Evolutionary conservation across 1,140 invertebrate species (phyloP).

Genomic region (Drosophila kurseongensis): DNA sequence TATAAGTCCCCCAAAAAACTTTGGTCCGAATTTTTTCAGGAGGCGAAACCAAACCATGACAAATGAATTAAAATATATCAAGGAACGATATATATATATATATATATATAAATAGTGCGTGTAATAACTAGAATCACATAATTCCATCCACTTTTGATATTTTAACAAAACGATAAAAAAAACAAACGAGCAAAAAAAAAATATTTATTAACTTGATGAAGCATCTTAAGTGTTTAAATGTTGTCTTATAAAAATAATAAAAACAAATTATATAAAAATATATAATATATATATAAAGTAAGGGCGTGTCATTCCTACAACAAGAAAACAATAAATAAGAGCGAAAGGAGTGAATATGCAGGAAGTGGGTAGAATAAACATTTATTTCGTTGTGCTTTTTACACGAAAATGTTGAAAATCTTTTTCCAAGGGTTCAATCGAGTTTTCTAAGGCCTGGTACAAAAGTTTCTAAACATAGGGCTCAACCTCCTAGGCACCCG

Average conservation of each 20-base stretch:
- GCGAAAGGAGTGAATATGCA: conserved; percentile 7
- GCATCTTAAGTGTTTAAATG: conserved; percentile 72
- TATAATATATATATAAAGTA: conserved; percentile 32
- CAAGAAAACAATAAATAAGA: conserved; percentile 32
- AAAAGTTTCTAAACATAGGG: conserved; percentile 29
- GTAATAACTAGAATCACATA: conserved; percentile 82
- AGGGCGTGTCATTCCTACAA: conserved; percentile 44
- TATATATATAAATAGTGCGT: conserved; percentile 59
- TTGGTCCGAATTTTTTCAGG: conserved; percentile 50
- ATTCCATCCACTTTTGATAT: conserved; percentile 83
- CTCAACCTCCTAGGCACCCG: conserved; percentile 19
- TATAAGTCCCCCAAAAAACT: conserved; percentile 24
- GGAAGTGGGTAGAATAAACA: conserved; percentile 16
- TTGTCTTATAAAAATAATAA: conserved; percentile 49
- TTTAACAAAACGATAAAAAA: conserved; percentile 66
- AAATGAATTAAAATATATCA: conserved; percentile 53
- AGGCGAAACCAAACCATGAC: conserved; percentile 32
- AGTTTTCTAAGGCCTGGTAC: conserved; percentile 24
- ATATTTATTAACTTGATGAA: conserved; percentile 64
- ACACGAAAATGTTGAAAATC: conserved; percentile 38
- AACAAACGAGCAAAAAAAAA: conserved; percentile 31
- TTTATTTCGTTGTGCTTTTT: conserved; percentile 53
- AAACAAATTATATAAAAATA: conserved; percentile 41
- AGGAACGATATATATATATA: conserved; percentile 44
- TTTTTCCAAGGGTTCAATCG: conserved; percentile 18